Evolutionary conservation across 2,113 vertebrate genomes (phyloP), one percentile per base, ranked within the genome.

Genomic region (Raphicerus campestris): DNA sequence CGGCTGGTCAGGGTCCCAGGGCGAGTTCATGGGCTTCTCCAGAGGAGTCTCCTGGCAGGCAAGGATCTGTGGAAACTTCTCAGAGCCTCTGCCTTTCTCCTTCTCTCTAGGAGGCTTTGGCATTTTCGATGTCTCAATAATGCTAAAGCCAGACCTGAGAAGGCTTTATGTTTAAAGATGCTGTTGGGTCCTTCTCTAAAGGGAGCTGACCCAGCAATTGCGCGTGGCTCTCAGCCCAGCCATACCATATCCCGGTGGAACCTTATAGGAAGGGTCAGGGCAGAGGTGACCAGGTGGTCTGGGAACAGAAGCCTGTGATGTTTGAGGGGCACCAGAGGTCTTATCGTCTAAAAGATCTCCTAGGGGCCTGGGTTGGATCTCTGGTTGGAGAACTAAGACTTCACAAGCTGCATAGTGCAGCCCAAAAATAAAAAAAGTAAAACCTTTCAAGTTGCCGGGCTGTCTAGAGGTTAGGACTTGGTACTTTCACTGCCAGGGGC

Each of bases 11-110:
- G 10, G 4, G 10, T 10, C 82, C 51, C 3, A 1, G 77, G 39
- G 30, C 16, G 56, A 28, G 1, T 39, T 7, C 39, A 13, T 0
- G 32, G 19, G 9, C 53, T 61, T 63, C 51, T n/a, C 24, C 32
- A 20, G 22, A 51, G 8, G 22, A 5, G 1, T 6, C 2, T 35
- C 9, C 35, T 0, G 15, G 77, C 13, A 28, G 2, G 15, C 11
- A 42, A 42, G 15, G 30, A 15, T 42, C 35, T 1, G 20, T 6
- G 32, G 35, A 80, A 84, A 70, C 26, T 28, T 80, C n/a, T 51
- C 3, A 8, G 70, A 60, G 28, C 10, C 20, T 45, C 58, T 60
- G 58, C 10, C 45, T 24, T 82, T 82, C 16, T 30, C 4, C 53
- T 84, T 47, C 66, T 6, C 56, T 16, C 32, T 8, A 2, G 24